Base-by-base conservation (phyloP, 2,113 vertebrate genomes). In the Lasiurus borealis region DNA sequence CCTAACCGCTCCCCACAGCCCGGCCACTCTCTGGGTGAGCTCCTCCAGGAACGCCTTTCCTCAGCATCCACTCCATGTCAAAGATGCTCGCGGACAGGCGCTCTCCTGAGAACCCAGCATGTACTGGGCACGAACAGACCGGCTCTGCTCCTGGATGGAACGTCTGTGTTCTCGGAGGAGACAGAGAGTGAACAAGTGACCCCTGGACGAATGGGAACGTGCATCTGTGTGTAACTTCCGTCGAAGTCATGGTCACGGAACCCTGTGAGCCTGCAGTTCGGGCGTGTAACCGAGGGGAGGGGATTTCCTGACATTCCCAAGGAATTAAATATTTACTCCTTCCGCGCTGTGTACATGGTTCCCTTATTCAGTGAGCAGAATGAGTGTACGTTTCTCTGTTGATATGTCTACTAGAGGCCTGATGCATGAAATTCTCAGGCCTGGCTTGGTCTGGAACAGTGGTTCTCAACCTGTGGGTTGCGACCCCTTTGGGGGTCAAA, bases 321-420 rank as follows among this genome's bases (percentile, higher is more conserved):
- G 23, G 31, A 95, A 88, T 34, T 8, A 73, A 82, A 69, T 12
- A n/a, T 16, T 16, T 5, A 2, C 3, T 52, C 81, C 8, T 84
- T 23, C 34, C 40, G 4, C 34, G 40, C 2, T 31, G 6, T 69
- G 50, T 69, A 0, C 5, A n/a, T n/a, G 34, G 2, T 18, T 90
- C 31, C 78, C 3, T 78, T 76, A 4, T 64, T 85, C 1, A 82
- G 16, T 78, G 40, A 34, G 23, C 19, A 62, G 76, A 59, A 36
- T 89, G 40, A 34, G 59, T 87, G 93, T 85, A 59, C 69, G 75
- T 83, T 40, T 34, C 34, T 59, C 57, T 93, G 8, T 88, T 89
- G 64, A 40, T 31, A 23, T 54, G 44, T 78, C 40, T 93, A 9
- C 59, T 12, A 62, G 59, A 62, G 59, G 59, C 59, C 25, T 1